phyloP scores from a whole-genome alignment of 2,888 invertebrate species.

The Tuta absoluta region DNA sequence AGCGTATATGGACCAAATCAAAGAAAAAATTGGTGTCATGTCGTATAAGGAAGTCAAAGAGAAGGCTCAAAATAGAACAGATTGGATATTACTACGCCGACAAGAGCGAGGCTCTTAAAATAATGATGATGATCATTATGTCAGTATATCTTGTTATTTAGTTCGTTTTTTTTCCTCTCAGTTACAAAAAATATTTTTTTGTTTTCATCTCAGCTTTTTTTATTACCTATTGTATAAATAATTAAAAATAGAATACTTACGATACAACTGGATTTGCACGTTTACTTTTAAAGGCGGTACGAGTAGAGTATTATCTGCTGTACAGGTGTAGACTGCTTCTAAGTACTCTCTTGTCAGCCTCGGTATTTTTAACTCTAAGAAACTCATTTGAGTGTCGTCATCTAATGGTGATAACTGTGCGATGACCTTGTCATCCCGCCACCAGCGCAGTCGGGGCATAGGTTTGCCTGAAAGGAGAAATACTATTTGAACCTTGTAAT shows the following conservation, averaged over 20 bases:
- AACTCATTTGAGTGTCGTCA: conserved; percentile 61
- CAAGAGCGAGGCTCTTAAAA: too few species aligned
- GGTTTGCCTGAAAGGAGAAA: conserved; percentile 65
- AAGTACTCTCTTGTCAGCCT: conserved; percentile 83
- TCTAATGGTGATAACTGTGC: conserved; percentile 63
- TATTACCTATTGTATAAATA: too few species aligned
- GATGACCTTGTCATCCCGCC: conserved; percentile 72
- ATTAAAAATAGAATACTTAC: conserved; percentile 63
- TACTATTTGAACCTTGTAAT: not conserved
- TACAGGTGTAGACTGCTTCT: conserved; percentile 85
- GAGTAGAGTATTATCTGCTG: conserved; percentile 86
- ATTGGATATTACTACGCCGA: too few species aligned
- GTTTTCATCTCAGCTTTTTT: too few species aligned
- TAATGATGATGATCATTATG: too few species aligned
- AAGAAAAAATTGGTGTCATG: too few species aligned
- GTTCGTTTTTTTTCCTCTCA: too few species aligned
- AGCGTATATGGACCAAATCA: too few species aligned
- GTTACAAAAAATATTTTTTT: too few species aligned
- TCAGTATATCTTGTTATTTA: too few species aligned
- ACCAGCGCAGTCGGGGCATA: conserved; percentile 73
- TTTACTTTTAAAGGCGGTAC: conserved; percentile 84
- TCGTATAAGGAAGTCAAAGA: too few species aligned
- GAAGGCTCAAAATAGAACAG: too few species aligned
- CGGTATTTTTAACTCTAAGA: conserved; percentile 63
- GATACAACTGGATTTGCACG: conserved; percentile 85